Conservation (phyloP, 1,140 invertebrate species). For the Acromyrmex charruanus region DNA sequence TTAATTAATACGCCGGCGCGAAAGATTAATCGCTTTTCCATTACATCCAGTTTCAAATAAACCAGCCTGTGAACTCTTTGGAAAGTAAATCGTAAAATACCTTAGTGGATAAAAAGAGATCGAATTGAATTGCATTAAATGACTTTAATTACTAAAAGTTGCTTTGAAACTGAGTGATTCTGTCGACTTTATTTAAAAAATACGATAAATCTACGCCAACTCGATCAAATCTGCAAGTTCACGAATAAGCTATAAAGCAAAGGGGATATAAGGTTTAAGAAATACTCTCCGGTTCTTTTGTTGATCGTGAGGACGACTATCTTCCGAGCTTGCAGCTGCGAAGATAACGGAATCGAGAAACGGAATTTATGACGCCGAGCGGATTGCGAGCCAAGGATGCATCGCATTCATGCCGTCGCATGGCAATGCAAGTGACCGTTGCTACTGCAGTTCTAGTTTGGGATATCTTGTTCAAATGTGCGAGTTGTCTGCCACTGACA, state of each 20-base stretch:
- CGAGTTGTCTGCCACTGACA: slow-evolving; percentile 56
- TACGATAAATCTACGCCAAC: slow-evolving; percentile 5
- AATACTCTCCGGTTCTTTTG: background rate
- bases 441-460: slow-evolving; percentile 42
- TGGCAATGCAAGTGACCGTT: slow-evolving; percentile 69
- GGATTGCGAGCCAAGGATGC: slow-evolving; percentile 51
- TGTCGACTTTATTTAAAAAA: slow-evolving; percentile 7
- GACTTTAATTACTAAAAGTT: background rate
- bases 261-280: background rate
- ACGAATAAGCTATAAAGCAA: background rate
- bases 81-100: slow-evolving; percentile 16
- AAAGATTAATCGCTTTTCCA: slow-evolving; percentile 11
- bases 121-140: background rate
- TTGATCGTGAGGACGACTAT: background rate
- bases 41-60: background rate
- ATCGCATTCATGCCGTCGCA: slow-evolving; percentile 67
- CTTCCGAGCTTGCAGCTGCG: slow-evolving; percentile 8
- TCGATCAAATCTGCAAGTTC: slow-evolving; percentile 18
- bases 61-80: background rate
- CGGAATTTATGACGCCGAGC: slow-evolving; percentile 66
- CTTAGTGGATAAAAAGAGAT: background rate
- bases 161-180: background rate
- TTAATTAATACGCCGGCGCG: background rate
- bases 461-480: slow-evolving; percentile 52
- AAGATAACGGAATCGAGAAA: slow-evolving; percentile 65